Evolutionary conservation across 2,113 vertebrate genomes (phyloP).

Genomic region (Vidua macroura): DNA sequence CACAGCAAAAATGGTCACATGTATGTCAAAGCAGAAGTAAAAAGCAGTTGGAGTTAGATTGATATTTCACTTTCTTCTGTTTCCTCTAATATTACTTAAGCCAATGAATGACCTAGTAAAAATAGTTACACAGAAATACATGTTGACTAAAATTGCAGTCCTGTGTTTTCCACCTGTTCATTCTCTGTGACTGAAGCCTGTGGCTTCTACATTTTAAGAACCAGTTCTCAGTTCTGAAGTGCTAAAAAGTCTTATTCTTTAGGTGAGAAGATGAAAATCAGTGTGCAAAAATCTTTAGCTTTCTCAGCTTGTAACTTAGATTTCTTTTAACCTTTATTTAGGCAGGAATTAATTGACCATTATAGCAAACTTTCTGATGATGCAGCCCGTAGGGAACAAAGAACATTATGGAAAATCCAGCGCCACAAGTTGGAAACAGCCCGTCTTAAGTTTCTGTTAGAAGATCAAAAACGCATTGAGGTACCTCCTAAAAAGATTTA

Average conservation of each 20-base stretch:
- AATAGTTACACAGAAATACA: neutral
- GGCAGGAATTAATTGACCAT: constrained; percentile 90
- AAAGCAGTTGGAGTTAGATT: neutral
- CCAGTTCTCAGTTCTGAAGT: neutral
- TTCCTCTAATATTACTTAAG: neutral
- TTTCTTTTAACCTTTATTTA: constrained; percentile 56
- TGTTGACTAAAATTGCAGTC: neutral
- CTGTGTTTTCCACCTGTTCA: neutral
- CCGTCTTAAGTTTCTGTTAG: constrained; percentile 78
- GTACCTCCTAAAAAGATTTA: constrained; percentile 60
- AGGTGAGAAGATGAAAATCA: neutral
- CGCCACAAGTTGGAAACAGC: constrained; percentile 81
- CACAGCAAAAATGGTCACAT: neutral
- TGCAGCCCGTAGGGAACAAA: constrained; percentile 85
- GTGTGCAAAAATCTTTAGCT: neutral
- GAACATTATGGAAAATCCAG: constrained; percentile 88
- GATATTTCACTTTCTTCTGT: neutral
- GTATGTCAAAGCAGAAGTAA: neutral
- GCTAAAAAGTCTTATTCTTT: neutral
- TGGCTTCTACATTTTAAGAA: neutral
- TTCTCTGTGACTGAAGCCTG: neutral
- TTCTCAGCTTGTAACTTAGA: neutral
- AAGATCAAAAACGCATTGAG: constrained; percentile 75
- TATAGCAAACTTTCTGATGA: constrained; percentile 91
- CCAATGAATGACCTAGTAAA: neutral